phyloP scores from a whole-genome alignment of 2,113 vertebrate species.

The Heptranchias perlo region DNA sequence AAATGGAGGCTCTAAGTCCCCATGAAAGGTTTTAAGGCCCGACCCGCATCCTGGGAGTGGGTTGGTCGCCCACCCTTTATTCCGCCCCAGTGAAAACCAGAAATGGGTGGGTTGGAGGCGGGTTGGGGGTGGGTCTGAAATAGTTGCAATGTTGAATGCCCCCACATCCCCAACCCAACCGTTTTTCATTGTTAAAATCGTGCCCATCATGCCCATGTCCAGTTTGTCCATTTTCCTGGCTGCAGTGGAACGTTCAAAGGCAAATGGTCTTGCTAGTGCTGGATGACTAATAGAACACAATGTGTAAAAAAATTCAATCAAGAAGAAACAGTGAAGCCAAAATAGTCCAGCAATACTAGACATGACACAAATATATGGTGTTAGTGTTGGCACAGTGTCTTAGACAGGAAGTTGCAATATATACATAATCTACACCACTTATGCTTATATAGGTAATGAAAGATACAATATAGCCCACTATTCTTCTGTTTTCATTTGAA shows the following conservation, averaged over 20 bases:
- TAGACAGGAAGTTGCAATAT: neutral
- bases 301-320: neutral
- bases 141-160: too few relatives aligned
- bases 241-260: neutral
- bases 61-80: too few relatives aligned
- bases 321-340: neutral
- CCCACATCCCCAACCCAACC: too few relatives aligned
- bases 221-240: neutral
- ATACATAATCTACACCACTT: conserved; percentile 8
- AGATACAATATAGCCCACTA: neutral
- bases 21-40: too few relatives aligned
- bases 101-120: too few relatives aligned
- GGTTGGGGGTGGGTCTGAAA: too few relatives aligned
- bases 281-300: neutral
- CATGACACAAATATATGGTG: neutral
- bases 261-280: neutral
- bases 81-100: too few relatives aligned
- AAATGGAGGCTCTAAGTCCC: too few relatives aligned
- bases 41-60: too few relatives aligned
- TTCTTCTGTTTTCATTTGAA: conserved; percentile 13
- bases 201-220: neutral
- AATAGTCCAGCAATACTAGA: neutral
- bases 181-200: too few relatives aligned
- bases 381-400: neutral
- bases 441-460: neutral